Percentiles rank a stretch among this genome's conserved stretches.
phyloP scores from a whole-genome alignment of 2,113 vertebrate genomes.

The Capreolus pygargus region DNA sequence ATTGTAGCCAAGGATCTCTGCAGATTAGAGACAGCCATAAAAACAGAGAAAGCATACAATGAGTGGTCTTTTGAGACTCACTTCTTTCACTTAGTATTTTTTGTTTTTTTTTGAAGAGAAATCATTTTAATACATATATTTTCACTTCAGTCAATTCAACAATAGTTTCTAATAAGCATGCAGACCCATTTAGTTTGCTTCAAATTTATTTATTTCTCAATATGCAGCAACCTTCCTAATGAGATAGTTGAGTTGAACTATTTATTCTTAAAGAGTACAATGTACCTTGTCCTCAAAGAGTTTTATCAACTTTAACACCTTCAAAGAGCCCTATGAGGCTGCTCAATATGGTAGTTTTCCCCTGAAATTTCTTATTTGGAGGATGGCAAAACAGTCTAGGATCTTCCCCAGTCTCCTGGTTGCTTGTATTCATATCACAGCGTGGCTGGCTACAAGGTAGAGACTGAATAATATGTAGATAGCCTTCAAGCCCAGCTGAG shows the following conservation, averaged over 20 bases:
- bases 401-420: background rate
- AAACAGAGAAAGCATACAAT: background rate
- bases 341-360: background rate
- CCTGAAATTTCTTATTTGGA: background rate
- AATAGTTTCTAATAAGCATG: background rate
- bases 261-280: background rate
- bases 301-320: background rate
- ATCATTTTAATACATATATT: conserved; percentile 71
- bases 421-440: background rate
- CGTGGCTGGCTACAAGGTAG: background rate
- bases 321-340: no score
- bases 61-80: background rate
- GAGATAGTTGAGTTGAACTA: background rate
- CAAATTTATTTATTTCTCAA: background rate
- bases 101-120: background rate
- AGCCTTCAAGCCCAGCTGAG: background rate
- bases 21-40: background rate
- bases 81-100: background rate
- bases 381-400: background rate
- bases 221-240: background rate
- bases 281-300: background rate
- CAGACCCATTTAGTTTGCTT: background rate
- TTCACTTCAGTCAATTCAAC: background rate
- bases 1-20: background rate
- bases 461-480: background rate